phyloP scores from a whole-genome alignment of 2,888 invertebrate species.

The Tetranychus piercei region DNA sequence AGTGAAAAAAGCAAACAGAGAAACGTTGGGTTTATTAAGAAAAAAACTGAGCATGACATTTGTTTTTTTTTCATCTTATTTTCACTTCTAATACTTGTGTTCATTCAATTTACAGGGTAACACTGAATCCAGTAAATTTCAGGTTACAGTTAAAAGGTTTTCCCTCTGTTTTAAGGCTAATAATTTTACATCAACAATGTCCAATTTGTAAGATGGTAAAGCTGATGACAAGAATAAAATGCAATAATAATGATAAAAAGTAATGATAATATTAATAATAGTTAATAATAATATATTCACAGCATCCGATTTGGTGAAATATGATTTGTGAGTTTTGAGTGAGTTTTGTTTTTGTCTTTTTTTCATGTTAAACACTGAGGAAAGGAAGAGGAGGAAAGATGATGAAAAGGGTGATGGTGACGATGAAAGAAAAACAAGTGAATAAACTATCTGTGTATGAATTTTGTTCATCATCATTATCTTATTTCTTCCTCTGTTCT shows the following conservation, averaged over 20 bases:
- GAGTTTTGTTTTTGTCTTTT: no score
- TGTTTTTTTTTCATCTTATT: neutral
- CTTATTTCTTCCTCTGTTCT: neutral
- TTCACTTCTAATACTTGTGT: neutral
- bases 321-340: no score
- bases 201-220: no score
- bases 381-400: neutral
- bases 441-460: neutral
- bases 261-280: no score
- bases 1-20: neutral
- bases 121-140: neutral
- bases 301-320: neutral
- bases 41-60: neutral
- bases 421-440: neutral
- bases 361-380: neutral
- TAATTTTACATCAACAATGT: neutral
- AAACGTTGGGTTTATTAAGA: neutral
- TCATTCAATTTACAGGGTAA: neutral
- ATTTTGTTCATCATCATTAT: neutral
- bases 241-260: no score
- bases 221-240: no score
- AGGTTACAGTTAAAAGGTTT: no score
- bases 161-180: neutral
- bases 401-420: neutral
- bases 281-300: neutral